Conservation (phyloP, 2,113 vertebrate species). For the Symphodus melops region DNA sequence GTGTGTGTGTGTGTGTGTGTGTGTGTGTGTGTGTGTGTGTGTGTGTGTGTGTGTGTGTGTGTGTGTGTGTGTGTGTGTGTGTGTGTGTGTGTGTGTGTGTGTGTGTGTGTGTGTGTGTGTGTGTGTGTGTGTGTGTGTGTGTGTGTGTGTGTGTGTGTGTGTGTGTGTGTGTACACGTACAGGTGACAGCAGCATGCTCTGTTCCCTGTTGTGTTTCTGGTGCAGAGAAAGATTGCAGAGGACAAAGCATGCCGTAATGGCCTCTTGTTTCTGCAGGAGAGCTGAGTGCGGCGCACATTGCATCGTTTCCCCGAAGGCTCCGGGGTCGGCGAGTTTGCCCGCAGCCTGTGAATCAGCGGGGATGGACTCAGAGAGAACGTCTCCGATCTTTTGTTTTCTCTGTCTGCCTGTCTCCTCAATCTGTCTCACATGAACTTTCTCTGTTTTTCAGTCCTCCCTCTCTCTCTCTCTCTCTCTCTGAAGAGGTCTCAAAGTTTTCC, state of each 20-base stretch:
- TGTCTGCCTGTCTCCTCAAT: background rate
- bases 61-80: too few relatives aligned
- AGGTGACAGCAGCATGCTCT: background rate
- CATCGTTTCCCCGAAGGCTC: background rate
- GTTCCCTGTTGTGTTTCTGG: background rate
- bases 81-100: background rate
- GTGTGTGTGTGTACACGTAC: background rate
- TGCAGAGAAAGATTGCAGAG: background rate
- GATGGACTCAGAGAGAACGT: background rate
- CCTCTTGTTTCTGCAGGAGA: background rate
- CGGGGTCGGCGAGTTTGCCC: constrained; percentile 14
- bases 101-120: background rate
- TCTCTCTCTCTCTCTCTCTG: background rate
- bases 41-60: background rate
- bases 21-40: background rate
- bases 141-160: background rate
- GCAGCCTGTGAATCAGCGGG: constrained; percentile 33
- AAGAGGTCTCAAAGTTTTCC: background rate
- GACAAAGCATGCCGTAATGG: background rate
- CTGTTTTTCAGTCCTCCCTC: background rate
- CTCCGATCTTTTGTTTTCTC: background rate
- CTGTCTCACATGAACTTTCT: background rate
- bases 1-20: background rate
- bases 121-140: background rate
- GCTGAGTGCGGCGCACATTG: background rate